These are phyloP conservation scores for Aporophyla lueneburgensis DNA, from an alignment of 2,888 invertebrate species.

Conservation along the genomic window DNA sequence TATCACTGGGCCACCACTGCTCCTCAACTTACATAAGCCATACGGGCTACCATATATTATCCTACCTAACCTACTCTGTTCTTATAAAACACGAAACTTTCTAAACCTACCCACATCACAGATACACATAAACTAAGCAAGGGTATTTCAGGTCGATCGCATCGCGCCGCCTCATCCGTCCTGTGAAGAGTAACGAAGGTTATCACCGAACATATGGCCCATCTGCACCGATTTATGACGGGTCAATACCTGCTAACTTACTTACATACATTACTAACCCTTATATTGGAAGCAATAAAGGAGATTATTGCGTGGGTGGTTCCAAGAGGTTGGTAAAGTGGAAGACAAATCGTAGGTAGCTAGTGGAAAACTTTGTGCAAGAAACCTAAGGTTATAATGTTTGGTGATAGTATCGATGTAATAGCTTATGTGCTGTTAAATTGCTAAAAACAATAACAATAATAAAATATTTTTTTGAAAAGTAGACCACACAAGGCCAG, in stretches of 20 bases:
- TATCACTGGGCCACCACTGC: too few relatives aligned
- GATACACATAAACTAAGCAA: constrained; percentile 57
- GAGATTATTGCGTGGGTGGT: constrained; percentile 22
- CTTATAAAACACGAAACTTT: constrained; percentile 7
- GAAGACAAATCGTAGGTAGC: constrained; percentile 67
- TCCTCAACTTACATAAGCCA: background rate
- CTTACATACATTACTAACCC: constrained; percentile 38
- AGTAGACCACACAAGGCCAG: too few relatives aligned
- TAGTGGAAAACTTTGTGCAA: constrained; percentile 68
- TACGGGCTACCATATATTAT: background rate
- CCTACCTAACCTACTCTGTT: background rate
- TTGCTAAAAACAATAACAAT: background rate
- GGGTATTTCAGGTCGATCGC: constrained; percentile 69
- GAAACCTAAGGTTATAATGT: constrained; percentile 59
- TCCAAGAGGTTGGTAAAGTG: background rate
- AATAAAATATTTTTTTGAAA: too few relatives aligned
- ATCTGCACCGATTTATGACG: constrained; percentile 79
- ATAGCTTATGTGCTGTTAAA: background rate
- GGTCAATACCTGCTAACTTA: constrained; percentile 69
- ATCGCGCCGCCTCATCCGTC: constrained; percentile 72
- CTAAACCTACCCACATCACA: constrained; percentile 15
- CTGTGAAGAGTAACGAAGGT: constrained; percentile 78
- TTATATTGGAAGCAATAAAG: constrained; percentile 40
- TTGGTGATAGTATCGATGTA: constrained; percentile 6
- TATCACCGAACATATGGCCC: constrained; percentile 81